A percentile compares a stretch with the other conserved stretches of the same genome.
These are phyloP conservation scores for Cyclopterus lumpus DNA, from an alignment of 2,797 vertebrate species.

Conservation along the genomic window DNA sequence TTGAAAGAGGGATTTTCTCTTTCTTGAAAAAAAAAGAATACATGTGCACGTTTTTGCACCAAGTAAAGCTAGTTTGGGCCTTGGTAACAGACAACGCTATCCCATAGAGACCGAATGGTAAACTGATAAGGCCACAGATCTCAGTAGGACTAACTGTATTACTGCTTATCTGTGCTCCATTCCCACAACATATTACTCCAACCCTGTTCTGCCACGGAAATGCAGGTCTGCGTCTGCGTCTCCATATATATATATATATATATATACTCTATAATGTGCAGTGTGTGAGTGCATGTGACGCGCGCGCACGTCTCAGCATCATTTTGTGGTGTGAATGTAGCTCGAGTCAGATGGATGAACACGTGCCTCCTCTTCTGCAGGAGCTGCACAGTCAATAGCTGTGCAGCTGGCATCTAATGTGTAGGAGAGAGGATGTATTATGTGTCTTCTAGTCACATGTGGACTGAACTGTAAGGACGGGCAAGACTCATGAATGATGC, in stretches of 20 bases:
- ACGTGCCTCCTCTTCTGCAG: slow-evolving; percentile 76
- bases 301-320: slow-evolving; percentile 37
- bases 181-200: slow-evolving; percentile 13
- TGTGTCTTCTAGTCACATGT: slow-evolving; percentile 58
- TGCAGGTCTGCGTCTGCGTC: slow-evolving; percentile 7
- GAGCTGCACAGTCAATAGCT: slow-evolving; percentile 59
- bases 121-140: not conserved
- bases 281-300: slow-evolving; percentile 14
- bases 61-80: not conserved
- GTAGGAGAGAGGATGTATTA: slow-evolving; percentile 41
- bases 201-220: not conserved
- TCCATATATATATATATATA: too few species aligned
- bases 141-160: not conserved
- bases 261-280: slow-evolving; percentile 16
- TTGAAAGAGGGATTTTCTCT: slow-evolving; percentile 8
- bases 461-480: slow-evolving; percentile 17
- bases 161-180: slow-evolving; percentile 7
- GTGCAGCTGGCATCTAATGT: slow-evolving; percentile 67
- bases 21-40: not conserved
- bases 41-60: slow-evolving; percentile 8
- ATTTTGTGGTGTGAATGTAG: slow-evolving; percentile 55
- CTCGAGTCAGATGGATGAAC: slow-evolving; percentile 78
- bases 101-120: not conserved
- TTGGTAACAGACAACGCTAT: not conserved
- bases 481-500: slow-evolving; percentile 63